Evolutionary conservation across 2,888 invertebrate species (phyloP).

Genomic region (Hirtodrosophila trivittata): DNA sequence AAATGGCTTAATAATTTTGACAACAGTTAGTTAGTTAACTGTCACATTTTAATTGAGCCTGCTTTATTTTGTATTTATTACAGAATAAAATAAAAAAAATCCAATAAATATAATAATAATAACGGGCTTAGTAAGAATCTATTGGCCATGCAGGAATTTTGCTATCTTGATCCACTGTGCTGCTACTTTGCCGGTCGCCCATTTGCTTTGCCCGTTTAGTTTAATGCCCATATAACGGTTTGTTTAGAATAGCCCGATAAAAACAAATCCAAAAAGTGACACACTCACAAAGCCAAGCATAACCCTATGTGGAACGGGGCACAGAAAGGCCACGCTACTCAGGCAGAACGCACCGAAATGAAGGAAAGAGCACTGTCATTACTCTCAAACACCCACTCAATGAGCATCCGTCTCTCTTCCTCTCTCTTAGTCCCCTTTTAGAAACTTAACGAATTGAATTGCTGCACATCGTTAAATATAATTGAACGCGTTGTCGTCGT

Average conservation of each 20-base stretch:
- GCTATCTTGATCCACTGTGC: background rate
- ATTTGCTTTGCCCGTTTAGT: background rate
- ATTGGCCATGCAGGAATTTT: too few relatives aligned
- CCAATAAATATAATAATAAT: too few relatives aligned
- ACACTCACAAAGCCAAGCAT: background rate
- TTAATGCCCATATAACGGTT: background rate
- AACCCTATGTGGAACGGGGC: background rate
- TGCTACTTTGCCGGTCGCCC: background rate
- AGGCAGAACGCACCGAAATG: too few relatives aligned
- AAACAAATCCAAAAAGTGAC: background rate
- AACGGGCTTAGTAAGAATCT: too few relatives aligned
- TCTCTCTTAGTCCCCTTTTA: too few relatives aligned
- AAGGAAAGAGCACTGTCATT: too few relatives aligned
- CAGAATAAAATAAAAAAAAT: too few relatives aligned
- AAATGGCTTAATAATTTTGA: background rate
- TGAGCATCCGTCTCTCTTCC: too few relatives aligned
- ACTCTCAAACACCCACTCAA: too few relatives aligned
- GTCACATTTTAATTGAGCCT: constrained; percentile 17
- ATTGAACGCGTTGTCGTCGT: constrained; percentile 25
- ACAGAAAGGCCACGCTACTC: too few relatives aligned
- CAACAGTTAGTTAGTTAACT: background rate
- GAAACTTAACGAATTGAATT: background rate
- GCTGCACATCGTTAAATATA: constrained; percentile 3
- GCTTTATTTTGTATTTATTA: constrained; percentile 12
- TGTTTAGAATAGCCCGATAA: background rate